Percentiles rank a stretch among this genome's conserved stretches.
Conservation (phyloP, 2,888 invertebrate species). For the Horisme vitalbata region DNA sequence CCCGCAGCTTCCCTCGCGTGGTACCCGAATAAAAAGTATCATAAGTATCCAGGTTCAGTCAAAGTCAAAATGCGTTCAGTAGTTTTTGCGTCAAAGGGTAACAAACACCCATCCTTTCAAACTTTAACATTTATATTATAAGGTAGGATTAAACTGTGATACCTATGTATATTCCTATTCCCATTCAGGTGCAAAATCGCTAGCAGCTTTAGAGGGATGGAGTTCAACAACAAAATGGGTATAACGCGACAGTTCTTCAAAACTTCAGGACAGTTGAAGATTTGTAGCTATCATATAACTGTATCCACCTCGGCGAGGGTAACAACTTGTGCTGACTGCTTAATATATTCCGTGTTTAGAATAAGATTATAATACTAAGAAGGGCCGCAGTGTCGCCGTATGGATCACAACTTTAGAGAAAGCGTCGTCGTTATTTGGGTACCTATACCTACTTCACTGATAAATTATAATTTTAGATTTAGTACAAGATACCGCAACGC, state of each 20-base stretch:
- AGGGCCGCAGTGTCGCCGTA: conserved; percentile 47
- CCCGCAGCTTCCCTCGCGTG: too few species aligned
- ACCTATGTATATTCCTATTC: too few species aligned
- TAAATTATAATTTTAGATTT: conserved; percentile 74
- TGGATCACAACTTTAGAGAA: conserved; percentile 48
- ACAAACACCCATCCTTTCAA: too few species aligned
- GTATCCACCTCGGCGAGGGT: conserved; percentile 24
- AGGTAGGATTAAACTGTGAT: too few species aligned
- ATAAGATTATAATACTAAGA: conserved; percentile 80
- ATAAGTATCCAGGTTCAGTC: too few species aligned
- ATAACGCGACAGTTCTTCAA: conserved; percentile 2
- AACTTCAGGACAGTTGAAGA: conserved; percentile 15
- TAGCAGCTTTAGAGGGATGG: neutral
- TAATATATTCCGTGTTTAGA: conserved; percentile 80
- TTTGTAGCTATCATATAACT: conserved; percentile 18
- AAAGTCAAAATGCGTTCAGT: too few species aligned
- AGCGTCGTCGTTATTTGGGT: conserved; percentile 49
- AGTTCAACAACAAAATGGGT: neutral
- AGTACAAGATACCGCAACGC: conserved; percentile 16
- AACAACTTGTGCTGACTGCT: conserved; percentile 50
- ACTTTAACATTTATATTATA: too few species aligned
- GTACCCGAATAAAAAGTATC: too few species aligned
- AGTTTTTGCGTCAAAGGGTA: too few species aligned
- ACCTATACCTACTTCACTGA: conserved; percentile 50
- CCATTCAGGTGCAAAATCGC: too few species aligned